Evolutionary conservation across 1,140 invertebrate species (phyloP), one percentile per base, ranked within the genome.

Genomic region (Lasaia peninsularis): DNA sequence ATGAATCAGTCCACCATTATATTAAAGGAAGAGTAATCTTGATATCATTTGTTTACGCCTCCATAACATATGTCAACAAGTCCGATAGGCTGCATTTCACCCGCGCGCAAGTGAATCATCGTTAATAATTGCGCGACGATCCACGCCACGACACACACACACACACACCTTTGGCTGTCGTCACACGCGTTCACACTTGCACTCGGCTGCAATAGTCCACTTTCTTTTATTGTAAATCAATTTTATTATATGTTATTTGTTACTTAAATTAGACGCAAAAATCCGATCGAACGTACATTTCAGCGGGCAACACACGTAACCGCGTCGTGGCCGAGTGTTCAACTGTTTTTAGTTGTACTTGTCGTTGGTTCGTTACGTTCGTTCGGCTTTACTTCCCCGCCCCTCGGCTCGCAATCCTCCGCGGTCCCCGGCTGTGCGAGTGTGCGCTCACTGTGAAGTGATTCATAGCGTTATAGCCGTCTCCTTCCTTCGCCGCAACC

Each of bases 401-500:
- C 35, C 71, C 68, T 72, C 78, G 68, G 67, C 35, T 65, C 75
- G 69, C 79, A 66, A 69, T 60, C 63, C 64, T 63, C 76, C 77
- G 71, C 74, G 60, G 72, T 76, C 78, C 70, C 71, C 68, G 70
- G 70, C 71, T 70, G 56, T 59, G 48, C 60, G 34, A 57, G 64
- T 70, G 70, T 74, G 71, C 72, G 73, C 75, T 70, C 72, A 71
- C 77, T 75, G 77, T 80, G 78, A 85, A 88, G 83, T 88, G 85
- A 88, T 88, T 88, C 86, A 88, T 86, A 83, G 84, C 81, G 80
- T 84, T 86, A 77, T 86, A 86, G 86, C 86, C 86, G 83, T 88
- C 86, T 88, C 86, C 75, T 84, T 88, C 83, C 80, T 86, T 83
- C 83, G 71, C 76, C 82, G 78, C 81, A 86, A 86, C 83, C 86